Percentiles rank a stretch among this genome's conserved stretches.
These are phyloP conservation scores for Selene dorsalis DNA, from an alignment of 2,797 vertebrate genomes.

Conservation along the genomic window DNA sequence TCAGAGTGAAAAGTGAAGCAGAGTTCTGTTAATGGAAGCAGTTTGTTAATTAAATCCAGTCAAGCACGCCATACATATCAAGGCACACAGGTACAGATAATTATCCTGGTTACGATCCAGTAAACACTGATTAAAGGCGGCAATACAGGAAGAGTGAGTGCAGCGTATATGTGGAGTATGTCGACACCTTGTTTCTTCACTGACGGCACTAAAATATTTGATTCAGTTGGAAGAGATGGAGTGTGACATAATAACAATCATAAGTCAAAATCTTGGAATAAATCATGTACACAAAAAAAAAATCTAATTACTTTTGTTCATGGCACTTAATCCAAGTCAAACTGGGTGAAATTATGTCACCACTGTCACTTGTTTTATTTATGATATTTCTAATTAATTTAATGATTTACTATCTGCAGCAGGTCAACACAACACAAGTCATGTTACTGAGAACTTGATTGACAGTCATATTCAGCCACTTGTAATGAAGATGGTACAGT, in stretches of 20 bases:
- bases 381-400: neutral
- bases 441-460: neutral
- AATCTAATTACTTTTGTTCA: neutral
- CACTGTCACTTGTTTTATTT: neutral
- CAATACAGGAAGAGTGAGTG: neutral
- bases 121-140: conserved; percentile 31
- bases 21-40: conserved; percentile 25
- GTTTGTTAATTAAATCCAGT: conserved; percentile 38
- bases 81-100: conserved; percentile 12
- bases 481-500: neutral
- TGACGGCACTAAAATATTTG: neutral
- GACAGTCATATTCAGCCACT: neutral
- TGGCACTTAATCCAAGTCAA: no score
- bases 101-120: conserved; percentile 22
- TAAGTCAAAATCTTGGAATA: neutral
- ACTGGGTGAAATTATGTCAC: no score
- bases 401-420: neutral
- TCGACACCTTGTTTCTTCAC: neutral
- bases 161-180: neutral
- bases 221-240: neutral
- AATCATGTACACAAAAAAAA: no score
- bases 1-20: conserved; percentile 24
- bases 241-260: neutral
- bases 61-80: conserved; percentile 17
- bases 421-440: neutral